Conservation (phyloP, 2,113 vertebrate species). For the Hystrix cristata region DNA sequence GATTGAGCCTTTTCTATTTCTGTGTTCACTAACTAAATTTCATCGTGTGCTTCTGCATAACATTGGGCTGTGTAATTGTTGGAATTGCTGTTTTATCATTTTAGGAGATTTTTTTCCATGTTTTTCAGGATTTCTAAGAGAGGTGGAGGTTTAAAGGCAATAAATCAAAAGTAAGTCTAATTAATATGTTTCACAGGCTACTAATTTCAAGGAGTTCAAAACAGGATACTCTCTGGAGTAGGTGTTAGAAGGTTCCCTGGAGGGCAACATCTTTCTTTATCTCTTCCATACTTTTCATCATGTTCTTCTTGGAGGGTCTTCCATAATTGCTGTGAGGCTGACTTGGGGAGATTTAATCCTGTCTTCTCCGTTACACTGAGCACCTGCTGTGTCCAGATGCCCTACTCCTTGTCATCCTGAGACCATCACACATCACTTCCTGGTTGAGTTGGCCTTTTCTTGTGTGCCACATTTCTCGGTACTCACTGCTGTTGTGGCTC, state of each 20-base stretch:
- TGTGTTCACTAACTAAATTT: not conserved
- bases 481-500: not conserved
- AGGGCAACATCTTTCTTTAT: not conserved
- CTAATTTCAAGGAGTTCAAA: not conserved
- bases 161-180: not conserved
- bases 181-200: not conserved
- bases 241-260: not conserved
- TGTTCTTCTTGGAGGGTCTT: not conserved
- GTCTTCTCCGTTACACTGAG: not conserved
- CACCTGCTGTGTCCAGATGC: rapidly evolving
- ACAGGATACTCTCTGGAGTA: not conserved
- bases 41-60: not conserved
- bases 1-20: not conserved
- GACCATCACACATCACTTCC: not conserved
- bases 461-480: not conserved
- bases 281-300: not conserved
- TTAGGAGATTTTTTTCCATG: not conserved
- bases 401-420: not conserved
- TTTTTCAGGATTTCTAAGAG: not conserved
- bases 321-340: too few species aligned
- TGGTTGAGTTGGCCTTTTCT: too few species aligned
- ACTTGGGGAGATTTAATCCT: rapidly evolving
- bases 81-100: not conserved
- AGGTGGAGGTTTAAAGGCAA: not conserved
- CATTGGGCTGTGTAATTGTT: rapidly evolving